phyloP scores from a whole-genome alignment of 2,888 invertebrate species.

The Drosophila rellima region DNA sequence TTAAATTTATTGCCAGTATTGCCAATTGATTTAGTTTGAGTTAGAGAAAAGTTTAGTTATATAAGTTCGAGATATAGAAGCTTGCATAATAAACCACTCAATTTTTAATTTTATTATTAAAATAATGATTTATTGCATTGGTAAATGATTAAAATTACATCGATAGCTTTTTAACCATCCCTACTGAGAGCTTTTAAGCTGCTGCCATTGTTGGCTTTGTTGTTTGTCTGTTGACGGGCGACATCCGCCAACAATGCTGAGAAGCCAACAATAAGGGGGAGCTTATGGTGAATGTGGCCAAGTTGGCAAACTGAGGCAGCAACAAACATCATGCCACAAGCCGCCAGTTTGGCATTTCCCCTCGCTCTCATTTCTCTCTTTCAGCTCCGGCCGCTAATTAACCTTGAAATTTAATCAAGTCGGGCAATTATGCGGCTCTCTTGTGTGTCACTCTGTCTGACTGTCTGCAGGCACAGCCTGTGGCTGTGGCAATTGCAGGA shows the following conservation, averaged over 20 bases:
- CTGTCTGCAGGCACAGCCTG: background rate
- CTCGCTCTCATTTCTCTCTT: background rate
- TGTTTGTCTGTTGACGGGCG: background rate
- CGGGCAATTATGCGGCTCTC: constrained; percentile 57
- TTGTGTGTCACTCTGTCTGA: constrained; percentile 8
- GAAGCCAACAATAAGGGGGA: background rate
- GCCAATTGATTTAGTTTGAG: too few relatives aligned
- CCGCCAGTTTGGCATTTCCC: constrained; percentile 23
- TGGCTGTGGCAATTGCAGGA: constrained; percentile 29
- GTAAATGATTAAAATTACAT: too few relatives aligned
- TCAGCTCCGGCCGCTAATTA: constrained; percentile 56
- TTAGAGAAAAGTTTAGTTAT: too few relatives aligned
- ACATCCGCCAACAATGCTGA: background rate
- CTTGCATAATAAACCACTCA: too few relatives aligned
- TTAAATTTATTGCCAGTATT: too few relatives aligned
- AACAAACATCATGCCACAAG: constrained; percentile 12
- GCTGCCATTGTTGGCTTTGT: constrained; percentile 3
- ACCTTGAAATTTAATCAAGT: constrained; percentile 78
- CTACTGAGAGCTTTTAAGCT: background rate
- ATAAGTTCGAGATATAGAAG: too few relatives aligned
- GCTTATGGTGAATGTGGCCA: constrained; percentile 6
- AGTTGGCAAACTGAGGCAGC: constrained; percentile 26
- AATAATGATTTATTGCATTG: too few relatives aligned
- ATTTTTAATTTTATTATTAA: background rate
- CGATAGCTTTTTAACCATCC: background rate